Evolutionary conservation across 2,888 invertebrate species (phyloP), one percentile per base, ranked within the genome.

Genomic region (Lingula anatina): DNA sequence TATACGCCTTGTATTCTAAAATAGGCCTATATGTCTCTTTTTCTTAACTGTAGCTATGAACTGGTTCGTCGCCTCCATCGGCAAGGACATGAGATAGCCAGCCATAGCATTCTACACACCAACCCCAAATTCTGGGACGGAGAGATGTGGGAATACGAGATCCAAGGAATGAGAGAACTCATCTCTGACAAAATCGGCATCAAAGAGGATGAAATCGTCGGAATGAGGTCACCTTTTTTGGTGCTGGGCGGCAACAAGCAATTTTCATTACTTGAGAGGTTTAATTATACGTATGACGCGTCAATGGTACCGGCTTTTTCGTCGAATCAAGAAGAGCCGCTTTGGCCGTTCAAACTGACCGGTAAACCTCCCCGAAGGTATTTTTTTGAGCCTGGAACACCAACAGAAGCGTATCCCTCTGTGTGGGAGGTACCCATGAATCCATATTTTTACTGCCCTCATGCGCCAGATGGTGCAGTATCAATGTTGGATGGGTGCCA

Each of bases 31-130:
- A n/a, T n/a, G n/a, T n/a, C n/a, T n/a, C n/a, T n/a, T n/a, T n/a
- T n/a, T n/a, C n/a, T n/a, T n/a, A n/a, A n/a, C n/a, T n/a, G n/a
- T n/a, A n/a, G n/a, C n/a, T n/a, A n/a, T n/a, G n/a, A n/a, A n/a
- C 91, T 92, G 82, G 95, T 96, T 55, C 93, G 94, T 81, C 92
- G 92, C 80, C 83, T 96, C 58, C 92, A 93, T 80, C 83, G 91
- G 60, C 85, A 86, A 71, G 95, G 95, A 72, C 94, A 96, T 78
- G 96, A 96, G 83, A 89, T 96, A 80, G 96, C 95, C 59, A 92
- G 45, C 24, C 96, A 96, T 81, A 94, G 95, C 61, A 87, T 95
- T 76, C 72, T 76, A 2, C 61, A 64, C 44, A 31, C 50, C 1
- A 27, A 51, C 0, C 55, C 59, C 1, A 15, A n/a, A 24, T 21